phyloP scores from a whole-genome alignment of 2,113 vertebrate genomes.

The Aspiorhynchus laticeps region DNA sequence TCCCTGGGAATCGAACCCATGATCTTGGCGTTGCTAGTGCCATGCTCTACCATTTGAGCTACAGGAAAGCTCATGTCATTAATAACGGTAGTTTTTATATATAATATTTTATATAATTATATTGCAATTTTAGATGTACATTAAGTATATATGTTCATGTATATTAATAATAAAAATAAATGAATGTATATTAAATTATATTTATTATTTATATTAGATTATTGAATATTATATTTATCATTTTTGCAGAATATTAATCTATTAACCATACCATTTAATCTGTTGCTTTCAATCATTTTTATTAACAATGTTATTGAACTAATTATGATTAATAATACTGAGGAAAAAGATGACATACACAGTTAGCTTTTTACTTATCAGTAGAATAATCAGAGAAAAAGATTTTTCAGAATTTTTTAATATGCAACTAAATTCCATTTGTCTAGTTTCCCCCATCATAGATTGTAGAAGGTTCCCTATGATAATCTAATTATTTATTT shows the following conservation, averaged over 20 bases:
- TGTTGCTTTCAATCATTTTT: not conserved
- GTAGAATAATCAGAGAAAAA: not conserved
- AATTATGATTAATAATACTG: not conserved
- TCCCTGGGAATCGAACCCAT: too few relatives aligned
- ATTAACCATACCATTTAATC: not conserved
- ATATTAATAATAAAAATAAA: too few relatives aligned
- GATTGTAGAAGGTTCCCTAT: too few relatives aligned
- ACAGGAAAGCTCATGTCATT: too few relatives aligned
- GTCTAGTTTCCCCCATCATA: too few relatives aligned
- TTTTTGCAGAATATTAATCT: too few relatives aligned
- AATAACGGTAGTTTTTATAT: not conserved
- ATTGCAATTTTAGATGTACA: not conserved
- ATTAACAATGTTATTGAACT: too few relatives aligned
- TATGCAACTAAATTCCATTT: not conserved
- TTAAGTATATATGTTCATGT: not conserved
- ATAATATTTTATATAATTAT: not conserved
- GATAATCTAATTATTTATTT: slow-evolving; percentile 1
- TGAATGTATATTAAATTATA: not conserved
- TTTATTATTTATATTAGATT: not conserved
- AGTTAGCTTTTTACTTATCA: not conserved
- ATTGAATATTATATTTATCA: too few relatives aligned
- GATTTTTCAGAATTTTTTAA: not conserved
- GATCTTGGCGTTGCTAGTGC: too few relatives aligned
- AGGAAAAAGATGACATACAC: not conserved
- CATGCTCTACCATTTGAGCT: too few relatives aligned